phyloP scores from a whole-genome alignment of 2,113 vertebrate species.

The Istiophorus platypterus region DNA sequence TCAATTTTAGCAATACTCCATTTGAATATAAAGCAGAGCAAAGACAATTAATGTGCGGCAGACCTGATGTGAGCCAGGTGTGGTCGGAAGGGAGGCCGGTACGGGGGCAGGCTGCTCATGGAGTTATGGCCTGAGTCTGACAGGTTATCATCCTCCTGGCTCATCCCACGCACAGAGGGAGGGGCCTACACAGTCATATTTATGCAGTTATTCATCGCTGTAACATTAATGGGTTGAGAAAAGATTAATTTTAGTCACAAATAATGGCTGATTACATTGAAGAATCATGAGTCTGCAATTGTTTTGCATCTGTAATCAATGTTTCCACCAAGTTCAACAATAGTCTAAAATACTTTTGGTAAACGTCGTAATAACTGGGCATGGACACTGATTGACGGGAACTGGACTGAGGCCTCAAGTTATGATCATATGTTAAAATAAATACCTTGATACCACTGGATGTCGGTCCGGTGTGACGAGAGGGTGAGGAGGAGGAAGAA shows the following conservation, averaged over 20 bases:
- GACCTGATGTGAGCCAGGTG: constrained; percentile 90
- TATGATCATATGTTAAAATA: constrained; percentile 7
- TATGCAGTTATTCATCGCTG: constrained; percentile 29
- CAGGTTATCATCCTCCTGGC: constrained; percentile 89
- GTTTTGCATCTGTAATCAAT: constrained; percentile 1
- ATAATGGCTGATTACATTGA: constrained; percentile 10
- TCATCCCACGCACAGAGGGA: constrained; percentile 81
- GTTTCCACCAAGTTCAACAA: not conserved
- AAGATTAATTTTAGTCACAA: constrained; percentile 10
- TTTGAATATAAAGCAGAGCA: constrained; percentile 29
- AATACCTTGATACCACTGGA: constrained; percentile 76
- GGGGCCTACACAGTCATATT: constrained; percentile 57
- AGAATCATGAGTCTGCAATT: not conserved
- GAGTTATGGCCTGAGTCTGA: constrained; percentile 93
- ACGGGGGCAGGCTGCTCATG: constrained; percentile 92
- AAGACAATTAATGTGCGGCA: constrained; percentile 8
- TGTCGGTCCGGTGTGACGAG: constrained; percentile 75
- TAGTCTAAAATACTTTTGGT: not conserved
- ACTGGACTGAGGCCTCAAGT: not conserved
- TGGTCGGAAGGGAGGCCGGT: constrained; percentile 88
- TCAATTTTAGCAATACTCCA: not conserved
- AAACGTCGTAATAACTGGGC: not conserved
- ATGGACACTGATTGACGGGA: not conserved
- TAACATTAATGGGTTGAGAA: constrained; percentile 6
- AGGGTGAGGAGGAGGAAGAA: constrained; percentile 88